These are phyloP conservation scores for Melanotaenia trifasciata DNA, from an alignment of 2,797 vertebrate species.

Conservation along the genomic window DNA sequence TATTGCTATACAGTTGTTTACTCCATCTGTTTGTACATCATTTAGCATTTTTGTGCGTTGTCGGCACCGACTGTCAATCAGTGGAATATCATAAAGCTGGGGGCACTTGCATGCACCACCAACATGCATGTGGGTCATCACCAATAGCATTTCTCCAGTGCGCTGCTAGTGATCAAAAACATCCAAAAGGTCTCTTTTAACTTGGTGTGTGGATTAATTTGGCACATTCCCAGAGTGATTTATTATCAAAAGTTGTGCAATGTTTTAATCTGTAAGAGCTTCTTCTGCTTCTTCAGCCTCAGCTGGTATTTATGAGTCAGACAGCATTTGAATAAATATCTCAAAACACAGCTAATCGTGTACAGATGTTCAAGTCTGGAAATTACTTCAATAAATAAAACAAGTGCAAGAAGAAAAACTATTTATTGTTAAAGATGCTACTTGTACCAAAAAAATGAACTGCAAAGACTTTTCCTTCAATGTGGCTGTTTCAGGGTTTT, in stretches of 20 bases:
- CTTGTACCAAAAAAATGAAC: neutral
- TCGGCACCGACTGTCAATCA: neutral
- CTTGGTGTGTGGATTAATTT: neutral
- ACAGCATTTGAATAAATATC: neutral
- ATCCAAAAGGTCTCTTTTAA: neutral
- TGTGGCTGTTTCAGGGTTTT: neutral
- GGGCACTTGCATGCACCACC: neutral
- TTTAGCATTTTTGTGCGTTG: neutral
- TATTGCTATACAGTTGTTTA: neutral
- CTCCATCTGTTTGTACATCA: neutral
- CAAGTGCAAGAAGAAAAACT: neutral
- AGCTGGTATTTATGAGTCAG: neutral
- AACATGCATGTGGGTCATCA: neutral
- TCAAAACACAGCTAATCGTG: neutral
- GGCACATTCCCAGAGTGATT: neutral
- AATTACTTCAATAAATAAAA: neutral
- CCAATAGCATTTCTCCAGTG: neutral
- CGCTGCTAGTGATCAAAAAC: neutral
- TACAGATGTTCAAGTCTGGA: neutral
- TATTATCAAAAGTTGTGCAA: neutral
- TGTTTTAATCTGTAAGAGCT: slow-evolving; percentile 1
- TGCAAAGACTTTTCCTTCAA: slow-evolving; percentile 1
- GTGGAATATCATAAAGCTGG: neutral
- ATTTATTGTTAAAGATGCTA: neutral
- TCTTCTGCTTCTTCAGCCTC: neutral